Conservation (phyloP, 2,113 vertebrate species). For the Cavia aperea region DNA sequence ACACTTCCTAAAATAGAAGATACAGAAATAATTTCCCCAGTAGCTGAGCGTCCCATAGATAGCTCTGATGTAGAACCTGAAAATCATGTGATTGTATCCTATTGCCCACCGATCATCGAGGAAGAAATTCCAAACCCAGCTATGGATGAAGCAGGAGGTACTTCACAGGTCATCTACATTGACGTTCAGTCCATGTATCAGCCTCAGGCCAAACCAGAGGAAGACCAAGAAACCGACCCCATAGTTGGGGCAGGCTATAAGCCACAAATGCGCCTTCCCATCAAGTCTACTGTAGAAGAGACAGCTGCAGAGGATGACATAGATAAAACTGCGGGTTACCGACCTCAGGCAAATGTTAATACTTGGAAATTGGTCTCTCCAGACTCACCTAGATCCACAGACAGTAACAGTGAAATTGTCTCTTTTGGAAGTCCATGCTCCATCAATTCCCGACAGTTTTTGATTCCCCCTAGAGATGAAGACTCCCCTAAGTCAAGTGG, state of each 20-base stretch:
- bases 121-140: slow-evolving; percentile 80
- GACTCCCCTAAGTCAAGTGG: slow-evolving; percentile 78
- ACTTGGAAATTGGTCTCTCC: slow-evolving; percentile 84
- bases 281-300: slow-evolving; percentile 66
- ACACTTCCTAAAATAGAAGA: slow-evolving; percentile 83
- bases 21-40: slow-evolving; percentile 79
- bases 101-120: slow-evolving; percentile 89
- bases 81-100: slow-evolving; percentile 81
- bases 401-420: slow-evolving; percentile 80
- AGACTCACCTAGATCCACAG: slow-evolving; percentile 77
- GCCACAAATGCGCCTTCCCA: slow-evolving; percentile 79
- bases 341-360: slow-evolving; percentile 83
- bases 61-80: slow-evolving; percentile 77
- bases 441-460: slow-evolving; percentile 91
- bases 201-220: slow-evolving; percentile 75
- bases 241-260: slow-evolving; percentile 76
- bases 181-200: slow-evolving; percentile 90
- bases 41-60: slow-evolving; percentile 77
- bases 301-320: slow-evolving; percentile 63
- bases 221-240: slow-evolving; percentile 67
- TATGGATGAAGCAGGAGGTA: slow-evolving; percentile 76
- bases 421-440: slow-evolving; percentile 93
- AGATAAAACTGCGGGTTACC: slow-evolving; percentile 80
- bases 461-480: slow-evolving; percentile 85
- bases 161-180: slow-evolving; percentile 91